Evolutionary conservation across 2,888 invertebrate species (phyloP), one percentile per base, ranked within the genome.

Genomic region (Diarsia brunnea): DNA sequence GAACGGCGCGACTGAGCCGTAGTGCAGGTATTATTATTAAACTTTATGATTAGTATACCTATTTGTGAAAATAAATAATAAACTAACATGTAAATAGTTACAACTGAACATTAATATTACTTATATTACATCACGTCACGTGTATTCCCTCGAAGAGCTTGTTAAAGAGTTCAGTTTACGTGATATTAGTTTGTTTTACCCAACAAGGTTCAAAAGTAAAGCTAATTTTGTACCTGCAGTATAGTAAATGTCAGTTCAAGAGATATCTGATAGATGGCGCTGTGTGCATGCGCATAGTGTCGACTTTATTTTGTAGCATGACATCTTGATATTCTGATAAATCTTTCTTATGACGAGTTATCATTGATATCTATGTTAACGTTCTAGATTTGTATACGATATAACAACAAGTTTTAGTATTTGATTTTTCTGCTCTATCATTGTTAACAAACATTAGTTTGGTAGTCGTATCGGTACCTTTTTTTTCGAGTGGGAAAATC

Each of bases 241-340:
- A 43, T 11, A 51, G 14, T 12, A 43, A 7, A 11, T 27, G 24
- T 79, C 47, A 55, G 68, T 79, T 43, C n/a, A 24, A 49, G 0
- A 51, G 21, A 43, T 47, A 51, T n/a, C 12, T 12, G 14, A 16
- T 38, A 82, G 82, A 63, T 84, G 75, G 84, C 75, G 75, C n/a
- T 63, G 31, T 19, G 19, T 4, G 16, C 43, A 14, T n/a, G 14
- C 2, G 49, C 14, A 38, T 38, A 38, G 38, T 38, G 45, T 24
- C 4, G 11, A 55, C 19, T 45, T 27, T 31, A 16, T 70, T 68
- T 51, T 11, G 55, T 27, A 55, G 63, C 43, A 43, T 24, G 43
- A 45, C 31, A 19, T 49, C 21, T 45, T 53, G 31, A 31, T 61
- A n/a, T 21, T 67, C 27, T 27, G 70, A n/a, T 69, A 53, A 60